Evolutionary conservation across 2,113 vertebrate species (phyloP).

Genomic region (Notarius lentiginosus): DNA sequence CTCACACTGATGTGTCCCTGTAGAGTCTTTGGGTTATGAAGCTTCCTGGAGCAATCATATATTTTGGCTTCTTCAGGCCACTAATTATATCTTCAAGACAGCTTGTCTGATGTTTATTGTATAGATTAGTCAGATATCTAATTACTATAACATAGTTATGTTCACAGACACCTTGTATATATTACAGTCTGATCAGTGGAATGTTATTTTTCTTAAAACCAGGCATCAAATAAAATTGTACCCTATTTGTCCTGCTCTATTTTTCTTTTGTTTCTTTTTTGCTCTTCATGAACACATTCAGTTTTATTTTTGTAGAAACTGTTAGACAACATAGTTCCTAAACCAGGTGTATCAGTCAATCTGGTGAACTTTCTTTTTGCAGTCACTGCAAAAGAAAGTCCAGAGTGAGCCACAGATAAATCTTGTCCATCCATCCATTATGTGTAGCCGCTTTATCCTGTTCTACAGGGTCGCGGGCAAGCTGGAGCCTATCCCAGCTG

Average conservation of each 20-base stretch:
- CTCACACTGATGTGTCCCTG: slow-evolving; percentile 28
- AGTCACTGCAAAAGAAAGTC: neutral
- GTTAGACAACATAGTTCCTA: neutral
- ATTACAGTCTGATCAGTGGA: slow-evolving; percentile 10
- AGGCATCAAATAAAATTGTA: slow-evolving; percentile 19
- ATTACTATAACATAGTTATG: neutral
- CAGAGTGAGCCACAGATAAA: neutral
- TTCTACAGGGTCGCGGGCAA: too few relatives aligned
- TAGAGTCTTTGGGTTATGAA: slow-evolving; percentile 28
- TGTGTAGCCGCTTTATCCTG: too few relatives aligned
- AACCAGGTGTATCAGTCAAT: neutral
- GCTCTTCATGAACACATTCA: neutral
- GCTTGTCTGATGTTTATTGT: slow-evolving; percentile 9
- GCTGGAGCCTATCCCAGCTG: too few relatives aligned
- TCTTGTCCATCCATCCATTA: neutral
- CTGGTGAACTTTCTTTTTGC: neutral
- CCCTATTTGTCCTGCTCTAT: neutral
- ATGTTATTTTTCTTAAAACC: slow-evolving; percentile 5
- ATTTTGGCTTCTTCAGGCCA: neutral
- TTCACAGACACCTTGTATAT: neutral
- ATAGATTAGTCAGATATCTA: neutral
- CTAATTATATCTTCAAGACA: slow-evolving; percentile 15
- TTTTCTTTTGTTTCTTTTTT: neutral
- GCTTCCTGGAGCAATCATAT: slow-evolving; percentile 4
- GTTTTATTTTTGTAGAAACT: neutral